Conservation (phyloP, 2,113 vertebrate species). For the Nycticebus coucang region DNA sequence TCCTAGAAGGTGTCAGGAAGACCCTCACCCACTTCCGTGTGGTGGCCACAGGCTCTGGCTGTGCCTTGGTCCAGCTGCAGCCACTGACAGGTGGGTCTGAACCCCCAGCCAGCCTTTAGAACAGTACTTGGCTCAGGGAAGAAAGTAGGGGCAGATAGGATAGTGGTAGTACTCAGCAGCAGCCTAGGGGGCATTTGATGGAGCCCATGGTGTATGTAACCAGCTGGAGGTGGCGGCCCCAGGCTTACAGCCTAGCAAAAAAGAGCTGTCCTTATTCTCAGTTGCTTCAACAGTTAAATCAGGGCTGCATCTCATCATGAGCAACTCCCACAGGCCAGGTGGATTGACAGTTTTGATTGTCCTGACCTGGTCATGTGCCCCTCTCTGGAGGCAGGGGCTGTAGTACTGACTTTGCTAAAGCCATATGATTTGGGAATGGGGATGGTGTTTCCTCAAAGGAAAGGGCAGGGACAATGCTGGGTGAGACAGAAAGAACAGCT, state of each 20-base stretch:
- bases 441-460: background rate
- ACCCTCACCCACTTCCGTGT: constrained; percentile 84
- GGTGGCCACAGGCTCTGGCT: constrained; percentile 67
- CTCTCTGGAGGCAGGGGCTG: too few species aligned
- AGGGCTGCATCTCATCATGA: background rate
- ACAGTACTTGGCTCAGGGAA: background rate
- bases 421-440: background rate
- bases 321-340: background rate
- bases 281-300: background rate
- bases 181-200: background rate
- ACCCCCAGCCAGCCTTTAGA: background rate
- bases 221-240: background rate
- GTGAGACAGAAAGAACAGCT: background rate
- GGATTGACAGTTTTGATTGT: background rate
- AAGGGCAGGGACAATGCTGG: background rate
- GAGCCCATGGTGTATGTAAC: background rate
- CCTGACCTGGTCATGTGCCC: background rate
- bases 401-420: background rate
- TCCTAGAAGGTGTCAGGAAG: constrained; percentile 83
- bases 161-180: background rate
- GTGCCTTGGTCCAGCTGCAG: constrained; percentile 86
- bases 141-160: background rate
- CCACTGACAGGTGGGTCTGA: constrained; percentile 82
- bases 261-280: background rate
- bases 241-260: background rate